A percentile compares a stretch with the other conserved stretches of the same genome.
Conservation (phyloP, 2,888 invertebrate genomes). For the Volucella inflata region DNA sequence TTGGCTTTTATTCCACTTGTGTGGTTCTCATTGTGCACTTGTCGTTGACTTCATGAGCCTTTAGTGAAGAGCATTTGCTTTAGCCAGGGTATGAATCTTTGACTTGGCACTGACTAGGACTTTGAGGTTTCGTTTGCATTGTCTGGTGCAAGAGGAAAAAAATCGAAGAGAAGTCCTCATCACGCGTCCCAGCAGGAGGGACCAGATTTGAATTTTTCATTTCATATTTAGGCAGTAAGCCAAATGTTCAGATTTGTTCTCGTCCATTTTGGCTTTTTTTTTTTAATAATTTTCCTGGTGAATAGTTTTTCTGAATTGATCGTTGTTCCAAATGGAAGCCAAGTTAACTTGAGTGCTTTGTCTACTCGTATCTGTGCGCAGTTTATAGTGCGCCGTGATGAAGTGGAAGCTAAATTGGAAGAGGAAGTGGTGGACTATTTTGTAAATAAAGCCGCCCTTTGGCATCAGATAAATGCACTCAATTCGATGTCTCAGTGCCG, state of each 20-base stretch:
- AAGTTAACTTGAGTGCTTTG: constrained; percentile 56
- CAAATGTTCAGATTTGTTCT: constrained; percentile 54
- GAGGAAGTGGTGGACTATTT: background rate
- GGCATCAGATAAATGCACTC: constrained; percentile 47
- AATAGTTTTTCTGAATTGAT: constrained; percentile 65
- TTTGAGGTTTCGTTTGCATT: constrained; percentile 57
- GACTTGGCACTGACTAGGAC: constrained; percentile 67
- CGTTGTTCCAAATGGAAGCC: constrained; percentile 66
- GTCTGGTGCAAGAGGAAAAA: constrained; percentile 18
- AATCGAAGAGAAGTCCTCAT: constrained; percentile 22
- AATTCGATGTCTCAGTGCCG: constrained; percentile 29
- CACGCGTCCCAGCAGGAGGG: constrained; percentile 31
- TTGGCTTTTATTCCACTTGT: constrained; percentile 42
- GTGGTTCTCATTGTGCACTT: constrained; percentile 50
- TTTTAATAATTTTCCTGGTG: constrained; percentile 23
- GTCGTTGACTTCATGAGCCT: constrained; percentile 43
- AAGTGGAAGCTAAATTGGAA: constrained; percentile 44
- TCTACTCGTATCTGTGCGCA: background rate
- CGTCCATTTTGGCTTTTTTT: constrained; percentile 44
- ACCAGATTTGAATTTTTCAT: constrained; percentile 72
- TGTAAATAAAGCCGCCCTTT: background rate
- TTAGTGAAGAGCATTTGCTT: constrained; percentile 8
- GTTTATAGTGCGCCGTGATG: constrained; percentile 43
- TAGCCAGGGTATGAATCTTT: constrained; percentile 52
- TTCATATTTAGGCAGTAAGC: constrained; percentile 72